Conservation (phyloP, 2,113 vertebrate genomes). For the Cheirogaleus medius region DNA sequence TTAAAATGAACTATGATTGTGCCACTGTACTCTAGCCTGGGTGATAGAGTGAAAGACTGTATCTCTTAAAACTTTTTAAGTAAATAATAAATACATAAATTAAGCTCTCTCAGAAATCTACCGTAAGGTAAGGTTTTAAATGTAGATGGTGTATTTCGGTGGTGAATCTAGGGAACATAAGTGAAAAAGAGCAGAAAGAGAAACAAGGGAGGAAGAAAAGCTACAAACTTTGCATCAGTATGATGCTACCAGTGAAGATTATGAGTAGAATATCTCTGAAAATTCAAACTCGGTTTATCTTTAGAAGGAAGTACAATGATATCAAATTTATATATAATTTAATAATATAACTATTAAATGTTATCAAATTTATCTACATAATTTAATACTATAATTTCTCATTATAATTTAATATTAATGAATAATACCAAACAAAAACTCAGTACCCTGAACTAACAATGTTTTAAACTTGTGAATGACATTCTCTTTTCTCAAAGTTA, state of each 20-base stretch:
- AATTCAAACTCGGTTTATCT: not conserved
- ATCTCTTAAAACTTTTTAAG: too few relatives aligned
- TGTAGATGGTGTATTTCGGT: not conserved
- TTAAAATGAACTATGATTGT: too few relatives aligned
- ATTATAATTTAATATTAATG: not conserved
- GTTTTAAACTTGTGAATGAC: not conserved
- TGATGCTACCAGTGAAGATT: not conserved
- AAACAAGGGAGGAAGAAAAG: not conserved
- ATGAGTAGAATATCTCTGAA: not conserved
- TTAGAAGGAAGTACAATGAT: not conserved
- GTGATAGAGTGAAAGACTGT: too few relatives aligned
- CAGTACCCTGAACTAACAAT: too few relatives aligned
- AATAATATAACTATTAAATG: not conserved
- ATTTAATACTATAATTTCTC: not conserved
- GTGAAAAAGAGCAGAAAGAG: not conserved
- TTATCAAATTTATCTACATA: not conserved
- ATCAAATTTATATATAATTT: not conserved
- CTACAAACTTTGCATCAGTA: not conserved
- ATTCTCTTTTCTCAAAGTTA: not conserved
- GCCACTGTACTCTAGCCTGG: too few relatives aligned
- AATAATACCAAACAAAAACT: not conserved
- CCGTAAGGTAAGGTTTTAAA: not conserved
- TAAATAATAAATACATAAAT: too few relatives aligned
- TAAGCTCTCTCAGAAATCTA: not conserved
- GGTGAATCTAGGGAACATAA: not conserved